Percentiles rank a stretch among this genome's conserved stretches.
Evolutionary conservation across 2,797 vertebrate species (phyloP).

Genomic region (Heterohyrax brucei): DNA sequence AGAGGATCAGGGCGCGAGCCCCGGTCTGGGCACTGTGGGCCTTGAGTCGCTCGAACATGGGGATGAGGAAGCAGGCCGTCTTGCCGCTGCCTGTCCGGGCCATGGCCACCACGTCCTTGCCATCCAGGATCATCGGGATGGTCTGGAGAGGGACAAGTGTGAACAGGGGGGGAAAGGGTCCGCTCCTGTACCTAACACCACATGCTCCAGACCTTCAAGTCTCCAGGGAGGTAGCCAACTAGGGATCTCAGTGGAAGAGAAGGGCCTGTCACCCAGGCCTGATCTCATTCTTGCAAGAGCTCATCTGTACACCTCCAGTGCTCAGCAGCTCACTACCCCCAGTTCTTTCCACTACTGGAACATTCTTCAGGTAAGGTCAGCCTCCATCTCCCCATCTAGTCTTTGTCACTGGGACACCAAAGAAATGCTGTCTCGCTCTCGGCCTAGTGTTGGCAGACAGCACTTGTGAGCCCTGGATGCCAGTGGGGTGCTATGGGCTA

Average conservation of each 20-base stretch:
- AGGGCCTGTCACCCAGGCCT: background rate
- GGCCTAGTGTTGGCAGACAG: background rate
- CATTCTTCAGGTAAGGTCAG: background rate
- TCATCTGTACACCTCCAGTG: background rate
- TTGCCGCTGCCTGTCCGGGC: constrained; percentile 98
- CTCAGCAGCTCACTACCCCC: background rate
- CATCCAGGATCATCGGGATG: constrained; percentile 95
- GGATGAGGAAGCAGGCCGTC: constrained; percentile 97
- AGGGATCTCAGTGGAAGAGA: background rate
- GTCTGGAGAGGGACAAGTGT: constrained; percentile 88
- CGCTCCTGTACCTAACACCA: background rate
- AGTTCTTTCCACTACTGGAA: background rate
- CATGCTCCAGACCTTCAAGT: accelerated
- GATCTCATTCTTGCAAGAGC: background rate
- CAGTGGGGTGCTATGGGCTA: accelerated
- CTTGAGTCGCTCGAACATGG: constrained; percentile 98
- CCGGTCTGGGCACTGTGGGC: constrained; percentile 94
- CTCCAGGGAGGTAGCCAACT: accelerated
- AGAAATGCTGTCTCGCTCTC: background rate
- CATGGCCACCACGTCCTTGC: constrained; percentile 98
- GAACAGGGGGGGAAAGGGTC: accelerated
- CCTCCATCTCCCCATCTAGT: background rate
- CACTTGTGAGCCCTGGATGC: background rate
- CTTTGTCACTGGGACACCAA: background rate
- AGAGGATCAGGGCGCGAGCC: constrained; percentile 95